Evolutionary conservation across 2,888 invertebrate genomes (phyloP), one percentile per base, ranked within the genome.

Genomic region (Spicauda simplicius): DNA sequence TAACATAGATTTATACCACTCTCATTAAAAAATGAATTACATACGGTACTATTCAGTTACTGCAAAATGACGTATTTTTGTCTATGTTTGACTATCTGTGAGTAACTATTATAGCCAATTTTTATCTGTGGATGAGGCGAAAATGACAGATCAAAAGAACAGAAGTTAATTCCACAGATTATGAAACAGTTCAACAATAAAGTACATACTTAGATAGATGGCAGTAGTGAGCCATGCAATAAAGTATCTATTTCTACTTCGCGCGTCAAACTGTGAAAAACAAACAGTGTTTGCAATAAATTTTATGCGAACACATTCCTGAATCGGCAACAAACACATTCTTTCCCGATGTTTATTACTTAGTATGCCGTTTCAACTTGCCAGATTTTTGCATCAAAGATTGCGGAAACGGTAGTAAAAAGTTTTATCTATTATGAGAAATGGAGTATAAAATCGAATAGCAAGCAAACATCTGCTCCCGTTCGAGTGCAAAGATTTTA

Each of bases 181-280:
- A 48, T 7, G 7, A 16, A 48, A 14, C 0, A 48, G 4, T 7
- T 7, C 5, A 16, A 16, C 7, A 8, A 16, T 12, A 0, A 55
- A 48, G 30, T 48, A 56, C 55, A 63, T 48, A 64, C 33, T 50
- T 56, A 64, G 50, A 30, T 57, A 57, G 52, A 18, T 56, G 48
- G 55, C 45, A 48, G 41, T 55, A 63, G 25, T 20, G 25, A 18
- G 33, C 19, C 16, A n/a, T 57, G 60, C 58, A 61, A 69, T 71
- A 71, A 74, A 73, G 20, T 20, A 69, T 73, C 73, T 73, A 72
- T 71, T 72, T 73, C 72, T 30, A 64, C 20, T 72, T 60, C 76
- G 74, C 71, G 55, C 76, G 75, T 76, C 76, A 76, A 72, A 70
- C 57, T 56, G 48, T 56, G 54, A 62, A 72, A 70, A 74, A 74